These are phyloP conservation scores for Lamellibrachia luymesi DNA, from an alignment of 1,140 invertebrate genomes.

Conservation along the genomic window DNA sequence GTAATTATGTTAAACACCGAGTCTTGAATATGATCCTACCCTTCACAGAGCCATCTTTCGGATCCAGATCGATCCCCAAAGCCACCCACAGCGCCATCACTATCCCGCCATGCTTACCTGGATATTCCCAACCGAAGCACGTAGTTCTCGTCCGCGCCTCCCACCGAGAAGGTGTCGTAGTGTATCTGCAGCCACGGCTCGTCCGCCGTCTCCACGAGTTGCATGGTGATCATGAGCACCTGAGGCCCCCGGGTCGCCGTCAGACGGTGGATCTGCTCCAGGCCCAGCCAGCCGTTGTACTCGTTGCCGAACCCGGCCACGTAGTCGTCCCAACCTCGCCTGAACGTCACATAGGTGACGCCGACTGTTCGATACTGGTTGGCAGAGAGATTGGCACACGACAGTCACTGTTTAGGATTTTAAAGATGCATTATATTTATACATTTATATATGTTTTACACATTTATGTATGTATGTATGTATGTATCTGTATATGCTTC, in stretches of 20 bases:
- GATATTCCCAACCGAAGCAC: not conserved
- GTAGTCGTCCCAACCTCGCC: not conserved
- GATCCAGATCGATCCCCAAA: too few relatives aligned
- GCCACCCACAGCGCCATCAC: too few relatives aligned
- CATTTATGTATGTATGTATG: not conserved
- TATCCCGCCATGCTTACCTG: not conserved
- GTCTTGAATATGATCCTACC: too few relatives aligned
- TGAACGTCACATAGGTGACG: not conserved
- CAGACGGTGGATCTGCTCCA: conserved; percentile 1
- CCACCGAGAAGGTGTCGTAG: not conserved
- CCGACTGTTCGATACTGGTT: not conserved
- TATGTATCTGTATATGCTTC: not conserved
- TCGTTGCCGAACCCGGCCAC: not conserved
- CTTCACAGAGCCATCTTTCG: too few relatives aligned
- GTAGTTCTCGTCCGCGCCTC: not conserved
- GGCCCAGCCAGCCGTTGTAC: not conserved
- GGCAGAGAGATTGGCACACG: not conserved
- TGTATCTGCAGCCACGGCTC: not conserved
- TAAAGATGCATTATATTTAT: too few relatives aligned
- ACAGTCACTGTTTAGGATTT: too few relatives aligned
- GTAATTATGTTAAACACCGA: too few relatives aligned
- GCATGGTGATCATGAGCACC: not conserved
- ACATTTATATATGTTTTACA: too few relatives aligned
- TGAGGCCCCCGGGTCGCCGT: not conserved
- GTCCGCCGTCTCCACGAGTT: not conserved